phyloP scores from a whole-genome alignment of 2,797 vertebrate species.

The Sebastes nivosus region DNA sequence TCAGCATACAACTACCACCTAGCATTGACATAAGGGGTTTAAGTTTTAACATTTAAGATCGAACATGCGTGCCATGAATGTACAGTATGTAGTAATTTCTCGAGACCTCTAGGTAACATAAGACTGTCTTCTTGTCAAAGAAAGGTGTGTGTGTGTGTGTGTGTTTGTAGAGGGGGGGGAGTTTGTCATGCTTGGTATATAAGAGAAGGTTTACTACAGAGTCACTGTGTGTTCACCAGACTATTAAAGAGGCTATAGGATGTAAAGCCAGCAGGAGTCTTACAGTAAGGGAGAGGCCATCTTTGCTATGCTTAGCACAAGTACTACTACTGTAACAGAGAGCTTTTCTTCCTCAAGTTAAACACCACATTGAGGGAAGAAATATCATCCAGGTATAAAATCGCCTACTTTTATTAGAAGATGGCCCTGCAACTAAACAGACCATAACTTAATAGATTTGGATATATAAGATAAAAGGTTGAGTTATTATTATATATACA shows the following conservation, averaged over 20 bases:
- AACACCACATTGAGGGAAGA: neutral
- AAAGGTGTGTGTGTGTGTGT: neutral
- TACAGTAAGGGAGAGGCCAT: neutral
- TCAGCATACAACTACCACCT: neutral
- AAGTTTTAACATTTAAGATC: neutral
- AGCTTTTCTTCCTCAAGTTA: neutral
- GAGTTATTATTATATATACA: neutral
- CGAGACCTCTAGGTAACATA: neutral
- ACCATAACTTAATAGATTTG: neutral
- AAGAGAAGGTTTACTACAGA: constrained; percentile 5
- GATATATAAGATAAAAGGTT: neutral
- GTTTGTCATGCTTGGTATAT: neutral
- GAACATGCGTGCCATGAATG: neutral
- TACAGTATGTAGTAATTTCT: neutral
- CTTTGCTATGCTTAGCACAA: neutral
- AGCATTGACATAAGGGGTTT: neutral
- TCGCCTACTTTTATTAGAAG: neutral
- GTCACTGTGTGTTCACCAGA: constrained; percentile 9
- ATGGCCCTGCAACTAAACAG: neutral
- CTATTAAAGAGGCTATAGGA: constrained; percentile 13
- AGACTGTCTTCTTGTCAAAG: neutral
- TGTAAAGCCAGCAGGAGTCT: constrained; percentile 22
- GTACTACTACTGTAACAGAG: neutral
- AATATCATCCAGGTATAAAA: neutral
- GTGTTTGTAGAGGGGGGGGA: neutral